Conservation (phyloP, 2,113 vertebrate species). For the Pelmatolapia mariae region DNA sequence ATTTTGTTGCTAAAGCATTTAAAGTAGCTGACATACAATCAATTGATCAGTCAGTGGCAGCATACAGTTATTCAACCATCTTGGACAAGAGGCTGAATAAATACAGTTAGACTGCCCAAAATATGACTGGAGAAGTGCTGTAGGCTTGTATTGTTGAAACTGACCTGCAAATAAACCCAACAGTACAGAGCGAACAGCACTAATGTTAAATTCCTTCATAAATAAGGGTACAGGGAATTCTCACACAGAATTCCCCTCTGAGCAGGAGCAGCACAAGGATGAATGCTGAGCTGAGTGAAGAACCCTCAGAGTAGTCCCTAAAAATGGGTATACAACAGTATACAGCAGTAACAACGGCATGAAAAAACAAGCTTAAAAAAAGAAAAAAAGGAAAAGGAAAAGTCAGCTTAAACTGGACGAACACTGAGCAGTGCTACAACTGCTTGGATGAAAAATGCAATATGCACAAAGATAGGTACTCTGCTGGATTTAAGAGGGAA, state of each 20-base stretch:
- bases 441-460: conserved; percentile 69
- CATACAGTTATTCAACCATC: background rate
- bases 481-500: background rate
- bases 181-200: background rate
- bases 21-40: conserved; percentile 16
- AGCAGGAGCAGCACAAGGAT: background rate
- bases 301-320: conserved; percentile 28
- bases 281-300: conserved; percentile 9
- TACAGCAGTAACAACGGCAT: conserved; percentile 56
- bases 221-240: conserved; percentile 25
- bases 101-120: background rate
- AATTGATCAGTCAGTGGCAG: background rate
- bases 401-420: conserved; percentile 56
- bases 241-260: conserved; percentile 40
- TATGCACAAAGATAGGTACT: conserved; percentile 67
- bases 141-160: background rate
- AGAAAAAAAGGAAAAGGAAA: background rate
- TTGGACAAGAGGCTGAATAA: background rate
- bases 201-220: background rate
- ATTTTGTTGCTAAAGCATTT: background rate
- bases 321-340: conserved; percentile 76
- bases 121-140: background rate
- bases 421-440: conserved; percentile 60
- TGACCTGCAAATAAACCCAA: background rate
- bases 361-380: background rate